Base-by-base conservation (phyloP, 1,140 invertebrate genomes). In the Hyphantria cunea region DNA sequence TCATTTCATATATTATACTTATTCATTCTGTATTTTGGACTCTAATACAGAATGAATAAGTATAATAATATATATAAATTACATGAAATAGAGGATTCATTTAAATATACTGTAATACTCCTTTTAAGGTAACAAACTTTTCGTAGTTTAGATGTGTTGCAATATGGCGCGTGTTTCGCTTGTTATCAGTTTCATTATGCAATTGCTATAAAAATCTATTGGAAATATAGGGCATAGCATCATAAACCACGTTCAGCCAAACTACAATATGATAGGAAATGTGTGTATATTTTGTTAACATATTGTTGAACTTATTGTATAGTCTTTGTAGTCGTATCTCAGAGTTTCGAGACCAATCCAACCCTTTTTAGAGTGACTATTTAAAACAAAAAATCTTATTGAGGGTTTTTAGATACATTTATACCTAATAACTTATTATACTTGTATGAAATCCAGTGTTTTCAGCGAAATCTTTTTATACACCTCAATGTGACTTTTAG, bases 321-420 rank as follows among this genome's bases (percentile, higher is more conserved):
- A 86, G 72, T 63, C 64, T 80, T 78, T 66, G 72, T 89, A 84
- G 79, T 80, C 60, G 66, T 76, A 83, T 84, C 76, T 81, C 83
- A 80, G 74, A 89, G 85, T 87, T 80, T 87, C 81, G 78, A 87
- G 86, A 89, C 86, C 86, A 89, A 89, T 76, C 71, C 78, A 84
- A 80, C 76, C 80, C 77, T 83, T 85, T 86, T 85, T 87, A 87
- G 79, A 89, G 62, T 71, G 65, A 62, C 69, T 72, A 80, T 85
- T 85, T 80, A 80, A 83, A 59, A 59, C n/a, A 50, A 76, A 74
- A 6, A 80, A 84, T 82, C 63, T 82, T 58, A 56, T 58, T 51
- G 48, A 78, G 79, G 80, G 75, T 82, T 87, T 88, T 87, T 89
- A 87, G 79, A 87, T 66, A 85, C 66, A 48, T 82, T 86, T 89